Conservation (phyloP, 2,888 invertebrate species). For the Bimastos eiseni region DNA sequence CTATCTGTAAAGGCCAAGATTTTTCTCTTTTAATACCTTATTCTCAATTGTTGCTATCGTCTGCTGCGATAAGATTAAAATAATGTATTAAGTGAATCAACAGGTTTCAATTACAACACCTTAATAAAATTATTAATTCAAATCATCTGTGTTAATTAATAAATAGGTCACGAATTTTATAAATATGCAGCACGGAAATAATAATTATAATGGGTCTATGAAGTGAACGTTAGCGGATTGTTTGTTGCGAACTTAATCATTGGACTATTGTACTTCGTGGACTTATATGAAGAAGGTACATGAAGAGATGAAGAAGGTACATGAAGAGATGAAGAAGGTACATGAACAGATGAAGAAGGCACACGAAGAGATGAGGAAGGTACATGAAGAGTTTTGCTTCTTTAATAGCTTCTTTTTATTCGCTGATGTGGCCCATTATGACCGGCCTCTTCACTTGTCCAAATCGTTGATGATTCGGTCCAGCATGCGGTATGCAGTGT, state of each 20-base stretch:
- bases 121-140: not conserved
- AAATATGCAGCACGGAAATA: not conserved
- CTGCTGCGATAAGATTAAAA: not conserved
- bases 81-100: not conserved
- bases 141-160: too few species aligned
- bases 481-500: conserved; percentile 40
- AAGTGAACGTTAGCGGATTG: not conserved
- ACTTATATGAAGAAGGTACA: not conserved
- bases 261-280: not conserved
- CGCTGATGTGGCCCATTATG: not conserved
- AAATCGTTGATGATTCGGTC: conserved; percentile 35
- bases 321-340: not conserved
- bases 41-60: not conserved
- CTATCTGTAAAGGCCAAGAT: not conserved
- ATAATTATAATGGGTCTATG: not conserved
- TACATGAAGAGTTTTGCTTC: not conserved
- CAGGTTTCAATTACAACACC: not conserved
- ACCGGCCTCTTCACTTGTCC: conserved; percentile 14
- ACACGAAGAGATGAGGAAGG: not conserved
- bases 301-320: not conserved
- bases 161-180: not conserved
- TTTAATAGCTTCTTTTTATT: not conserved
- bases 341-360: not conserved
- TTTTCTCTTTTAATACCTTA: not conserved
- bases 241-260: not conserved